phyloP scores from a whole-genome alignment of 2,797 vertebrate species.

The Anableps anableps region DNA sequence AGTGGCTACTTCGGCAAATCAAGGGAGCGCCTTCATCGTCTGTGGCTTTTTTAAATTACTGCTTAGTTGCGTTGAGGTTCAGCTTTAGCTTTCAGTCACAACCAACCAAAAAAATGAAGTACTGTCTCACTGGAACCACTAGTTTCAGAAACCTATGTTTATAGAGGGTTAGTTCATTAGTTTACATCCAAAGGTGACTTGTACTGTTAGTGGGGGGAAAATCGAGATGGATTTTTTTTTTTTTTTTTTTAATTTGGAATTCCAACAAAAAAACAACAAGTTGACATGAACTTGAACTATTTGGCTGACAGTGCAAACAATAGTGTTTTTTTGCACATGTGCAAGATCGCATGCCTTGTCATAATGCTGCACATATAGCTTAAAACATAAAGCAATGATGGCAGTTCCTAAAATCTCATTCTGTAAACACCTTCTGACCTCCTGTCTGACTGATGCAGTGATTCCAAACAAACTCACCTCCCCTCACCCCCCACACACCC shows the following conservation, averaged over 20 bases:
- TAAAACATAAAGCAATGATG: neutral
- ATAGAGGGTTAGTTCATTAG: neutral
- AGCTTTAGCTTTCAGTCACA: neutral
- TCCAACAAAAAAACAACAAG: too few relatives aligned
- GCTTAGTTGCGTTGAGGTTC: constrained; percentile 5
- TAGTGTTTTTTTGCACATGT: neutral
- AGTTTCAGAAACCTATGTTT: neutral
- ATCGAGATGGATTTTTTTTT: too few relatives aligned
- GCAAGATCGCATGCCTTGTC: neutral
- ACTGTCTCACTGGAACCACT: neutral
- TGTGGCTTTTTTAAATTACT: neutral
- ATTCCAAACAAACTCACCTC: too few relatives aligned
- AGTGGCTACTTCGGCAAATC: constrained; percentile 19
- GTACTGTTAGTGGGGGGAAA: neutral
- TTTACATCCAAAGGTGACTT: neutral
- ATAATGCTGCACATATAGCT: neutral
- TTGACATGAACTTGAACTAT: neutral
- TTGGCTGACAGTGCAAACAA: neutral
- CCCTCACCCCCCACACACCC: too few relatives aligned
- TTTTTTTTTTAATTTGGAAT: too few relatives aligned
- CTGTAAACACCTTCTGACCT: neutral
- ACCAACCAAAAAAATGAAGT: neutral
- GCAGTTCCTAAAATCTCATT: neutral
- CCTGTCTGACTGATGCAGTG: neutral
- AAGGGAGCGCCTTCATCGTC: neutral